These are phyloP conservation scores for Drosophila ananassae DNA, from an alignment of 1,140 invertebrate genomes.

Conservation along the genomic window DNA sequence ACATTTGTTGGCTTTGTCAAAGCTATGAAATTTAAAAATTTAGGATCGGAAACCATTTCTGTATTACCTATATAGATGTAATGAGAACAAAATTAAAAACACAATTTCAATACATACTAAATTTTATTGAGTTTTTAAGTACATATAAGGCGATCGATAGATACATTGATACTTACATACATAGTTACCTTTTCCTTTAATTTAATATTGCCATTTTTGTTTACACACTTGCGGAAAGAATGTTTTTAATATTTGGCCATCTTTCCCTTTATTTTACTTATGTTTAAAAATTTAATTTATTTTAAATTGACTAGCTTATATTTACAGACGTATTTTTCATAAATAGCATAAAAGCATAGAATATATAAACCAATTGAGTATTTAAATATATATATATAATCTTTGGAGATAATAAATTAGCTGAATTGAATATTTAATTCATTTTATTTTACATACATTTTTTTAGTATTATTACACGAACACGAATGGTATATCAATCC, in stretches of 20 bases:
- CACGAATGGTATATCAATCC: neutral
- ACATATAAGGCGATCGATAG: slow-evolving; percentile 12
- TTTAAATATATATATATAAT: slow-evolving; percentile 1
- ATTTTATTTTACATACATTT: neutral
- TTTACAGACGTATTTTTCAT: slow-evolving; percentile 17
- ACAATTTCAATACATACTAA: neutral
- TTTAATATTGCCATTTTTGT: slow-evolving; percentile 55
- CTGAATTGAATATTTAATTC: neutral
- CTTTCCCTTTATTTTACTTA: slow-evolving; percentile 1
- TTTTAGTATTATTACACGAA: slow-evolving; percentile 4
- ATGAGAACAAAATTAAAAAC: no score
- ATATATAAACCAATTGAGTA: slow-evolving; percentile 21
- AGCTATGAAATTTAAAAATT: no score
- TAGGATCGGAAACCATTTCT: no score
- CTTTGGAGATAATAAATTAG: slow-evolving; percentile 8
- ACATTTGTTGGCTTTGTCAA: no score
- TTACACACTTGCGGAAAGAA: slow-evolving; percentile 37
- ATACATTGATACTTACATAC: slow-evolving; percentile 18
- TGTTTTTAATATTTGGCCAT: slow-evolving; percentile 30
- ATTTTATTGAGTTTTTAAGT: slow-evolving; percentile 2
- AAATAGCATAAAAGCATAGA: slow-evolving; percentile 18
- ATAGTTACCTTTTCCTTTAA: slow-evolving; percentile 25
- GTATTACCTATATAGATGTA: no score
- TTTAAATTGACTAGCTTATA: slow-evolving; percentile 56
- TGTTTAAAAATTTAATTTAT: slow-evolving; percentile 39